Evolutionary conservation across 2,797 vertebrate genomes (phyloP).

Genomic region (Bradypodion ventrale): DNA sequence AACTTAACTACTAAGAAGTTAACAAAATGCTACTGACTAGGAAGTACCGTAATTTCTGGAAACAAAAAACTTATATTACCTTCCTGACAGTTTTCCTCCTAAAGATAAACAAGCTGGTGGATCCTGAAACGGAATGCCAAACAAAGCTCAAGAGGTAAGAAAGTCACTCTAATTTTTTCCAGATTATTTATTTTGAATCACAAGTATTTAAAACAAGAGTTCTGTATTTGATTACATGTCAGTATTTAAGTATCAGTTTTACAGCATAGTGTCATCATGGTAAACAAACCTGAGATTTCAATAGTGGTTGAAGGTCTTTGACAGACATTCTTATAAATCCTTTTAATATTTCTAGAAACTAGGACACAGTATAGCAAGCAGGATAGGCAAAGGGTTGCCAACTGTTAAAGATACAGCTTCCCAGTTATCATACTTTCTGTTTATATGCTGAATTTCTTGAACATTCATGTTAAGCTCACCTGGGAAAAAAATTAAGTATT

Average conservation of each 20-base stretch:
- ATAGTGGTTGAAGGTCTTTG: background rate
- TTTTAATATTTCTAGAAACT: background rate
- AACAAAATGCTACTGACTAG: background rate
- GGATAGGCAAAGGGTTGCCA: background rate
- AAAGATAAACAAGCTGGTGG: slow-evolving; percentile 14
- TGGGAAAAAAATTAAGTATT: too few species aligned
- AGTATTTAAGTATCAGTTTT: background rate
- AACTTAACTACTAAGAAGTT: background rate
- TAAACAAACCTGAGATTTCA: background rate
- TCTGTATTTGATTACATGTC: background rate
- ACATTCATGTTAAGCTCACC: too few species aligned
- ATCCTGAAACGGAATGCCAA: slow-evolving; percentile 75
- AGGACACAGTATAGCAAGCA: background rate
- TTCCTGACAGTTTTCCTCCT: background rate
- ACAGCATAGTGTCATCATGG: background rate
- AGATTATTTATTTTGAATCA: background rate
- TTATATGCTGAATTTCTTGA: too few species aligned
- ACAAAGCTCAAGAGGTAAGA: slow-evolving; percentile 82
- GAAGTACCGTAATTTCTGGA: background rate
- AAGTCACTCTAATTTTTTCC: slow-evolving; percentile 3
- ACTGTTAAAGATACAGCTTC: background rate
- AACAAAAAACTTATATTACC: background rate
- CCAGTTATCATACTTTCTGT: too few species aligned
- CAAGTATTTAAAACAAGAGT: background rate
- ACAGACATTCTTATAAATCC: background rate